Conservation (phyloP, 2,113 vertebrate genomes). For the Laticauda colubrina region DNA sequence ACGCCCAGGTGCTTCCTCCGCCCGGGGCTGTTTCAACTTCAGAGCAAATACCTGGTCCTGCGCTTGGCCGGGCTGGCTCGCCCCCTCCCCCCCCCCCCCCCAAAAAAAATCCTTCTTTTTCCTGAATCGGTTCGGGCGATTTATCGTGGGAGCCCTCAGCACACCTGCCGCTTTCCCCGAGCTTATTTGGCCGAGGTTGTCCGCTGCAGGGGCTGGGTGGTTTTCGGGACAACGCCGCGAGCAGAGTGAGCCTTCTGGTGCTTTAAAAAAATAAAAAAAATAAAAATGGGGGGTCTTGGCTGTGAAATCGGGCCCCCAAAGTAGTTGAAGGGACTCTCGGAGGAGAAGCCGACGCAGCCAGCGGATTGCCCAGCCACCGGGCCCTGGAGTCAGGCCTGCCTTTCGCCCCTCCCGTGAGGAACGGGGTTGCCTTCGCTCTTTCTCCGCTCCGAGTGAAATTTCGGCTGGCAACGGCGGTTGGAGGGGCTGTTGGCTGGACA, state of each 20-base stretch:
- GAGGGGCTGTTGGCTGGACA: neutral
- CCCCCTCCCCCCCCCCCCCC: neutral
- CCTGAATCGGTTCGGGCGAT: neutral
- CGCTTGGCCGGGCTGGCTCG: neutral
- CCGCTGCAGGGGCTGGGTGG: neutral
- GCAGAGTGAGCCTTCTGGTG: fast-evolving
- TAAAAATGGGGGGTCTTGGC: neutral
- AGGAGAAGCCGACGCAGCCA: neutral
- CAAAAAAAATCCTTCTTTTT: neutral
- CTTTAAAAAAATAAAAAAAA: neutral
- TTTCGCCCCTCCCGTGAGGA: neutral
- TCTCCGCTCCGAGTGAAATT: neutral
- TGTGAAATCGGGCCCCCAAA: neutral
- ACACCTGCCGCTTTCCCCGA: neutral
- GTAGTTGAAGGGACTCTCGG: neutral
- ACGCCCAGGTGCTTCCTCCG: neutral
- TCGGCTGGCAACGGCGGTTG: neutral
- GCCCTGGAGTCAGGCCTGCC: neutral
- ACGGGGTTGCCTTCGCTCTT: neutral
- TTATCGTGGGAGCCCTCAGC: neutral
- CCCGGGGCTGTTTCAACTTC: neutral
- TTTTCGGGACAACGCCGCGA: neutral
- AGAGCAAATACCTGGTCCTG: neutral
- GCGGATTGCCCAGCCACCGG: neutral
- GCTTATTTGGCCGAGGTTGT: neutral